These are phyloP conservation scores for Heliconius hewitsoni DNA, from an alignment of 1,140 invertebrate species.

Conservation along the genomic window DNA sequence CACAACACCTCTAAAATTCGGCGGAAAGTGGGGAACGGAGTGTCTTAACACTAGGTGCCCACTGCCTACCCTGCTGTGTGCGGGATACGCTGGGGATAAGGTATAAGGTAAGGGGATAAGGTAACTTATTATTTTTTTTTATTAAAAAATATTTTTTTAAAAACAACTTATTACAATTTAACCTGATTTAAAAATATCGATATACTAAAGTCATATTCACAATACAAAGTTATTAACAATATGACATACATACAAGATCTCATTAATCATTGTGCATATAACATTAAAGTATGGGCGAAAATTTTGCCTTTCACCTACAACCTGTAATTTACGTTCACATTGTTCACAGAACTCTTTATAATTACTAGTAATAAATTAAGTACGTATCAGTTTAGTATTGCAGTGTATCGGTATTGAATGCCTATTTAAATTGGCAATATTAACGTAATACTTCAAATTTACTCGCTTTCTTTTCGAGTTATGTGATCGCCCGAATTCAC, in stretches of 20 bases:
- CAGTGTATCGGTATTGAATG: not conserved
- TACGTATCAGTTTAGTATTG: not conserved
- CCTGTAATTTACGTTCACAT: constrained; percentile 12
- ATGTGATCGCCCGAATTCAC: no score
- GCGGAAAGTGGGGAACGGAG: no score
- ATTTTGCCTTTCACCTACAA: constrained; percentile 13
- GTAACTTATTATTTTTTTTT: no score
- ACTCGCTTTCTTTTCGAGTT: no score
- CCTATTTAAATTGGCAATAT: not conserved
- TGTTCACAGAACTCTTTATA: constrained; percentile 11
- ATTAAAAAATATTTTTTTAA: no score
- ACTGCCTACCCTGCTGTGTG: no score
- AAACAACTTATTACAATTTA: not conserved
- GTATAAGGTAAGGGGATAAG: no score
- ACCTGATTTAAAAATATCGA: not conserved
- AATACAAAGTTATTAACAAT: constrained; percentile 32
- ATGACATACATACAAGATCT: constrained; percentile 43
- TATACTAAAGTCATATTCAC: constrained; percentile 19
- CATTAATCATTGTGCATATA: constrained; percentile 45
- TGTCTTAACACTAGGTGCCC: no score
- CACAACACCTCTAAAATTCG: no score
- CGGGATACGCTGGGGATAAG: no score
- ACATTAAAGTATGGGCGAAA: not conserved
- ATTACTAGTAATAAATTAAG: constrained; percentile 6
- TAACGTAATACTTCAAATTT: no score